Percentiles rank a stretch among this genome's conserved stretches.
Evolutionary conservation across 2,888 invertebrate genomes (phyloP).

Genomic region (Bellardia bayeri): DNA sequence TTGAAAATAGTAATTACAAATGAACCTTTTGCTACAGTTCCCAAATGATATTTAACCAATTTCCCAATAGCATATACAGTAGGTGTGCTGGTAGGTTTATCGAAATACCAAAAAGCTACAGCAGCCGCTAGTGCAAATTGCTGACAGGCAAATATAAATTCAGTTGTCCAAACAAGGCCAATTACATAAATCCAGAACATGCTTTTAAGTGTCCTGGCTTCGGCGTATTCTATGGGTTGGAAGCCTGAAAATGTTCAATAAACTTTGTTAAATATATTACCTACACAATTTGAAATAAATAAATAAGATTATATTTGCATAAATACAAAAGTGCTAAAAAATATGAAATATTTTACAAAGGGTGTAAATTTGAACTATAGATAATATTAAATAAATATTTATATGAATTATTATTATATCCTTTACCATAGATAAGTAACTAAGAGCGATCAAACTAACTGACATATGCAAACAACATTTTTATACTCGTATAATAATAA

Average conservation of each 20-base stretch:
- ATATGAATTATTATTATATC: no score
- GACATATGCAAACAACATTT: no score
- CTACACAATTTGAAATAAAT: no score
- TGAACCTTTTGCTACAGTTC: constrained; percentile 97
- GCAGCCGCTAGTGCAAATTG: constrained; percentile 97
- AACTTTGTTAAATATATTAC: not conserved
- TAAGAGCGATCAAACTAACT: no score
- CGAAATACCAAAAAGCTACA: constrained; percentile 97
- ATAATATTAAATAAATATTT: no score
- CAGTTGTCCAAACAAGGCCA: constrained; percentile 96
- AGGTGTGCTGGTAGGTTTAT: constrained; percentile 89
- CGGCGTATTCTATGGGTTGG: constrained; percentile 89
- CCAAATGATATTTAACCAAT: constrained; percentile 94
- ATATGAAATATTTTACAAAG: not conserved
- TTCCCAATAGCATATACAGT: constrained; percentile 87
- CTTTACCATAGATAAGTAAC: no score
- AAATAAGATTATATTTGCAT: not conserved
- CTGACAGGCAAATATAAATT: constrained; percentile 97
- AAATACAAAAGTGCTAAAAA: not conserved
- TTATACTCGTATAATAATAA: no score
- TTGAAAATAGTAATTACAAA: constrained; percentile 96
- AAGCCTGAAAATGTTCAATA: constrained; percentile 84
- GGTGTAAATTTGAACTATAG: no score
- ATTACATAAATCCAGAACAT: constrained; percentile 98
- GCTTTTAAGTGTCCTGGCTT: constrained; percentile 92